Base-by-base conservation (phyloP, 2,797 vertebrate species). In the Sebastes diploproa region DNA sequence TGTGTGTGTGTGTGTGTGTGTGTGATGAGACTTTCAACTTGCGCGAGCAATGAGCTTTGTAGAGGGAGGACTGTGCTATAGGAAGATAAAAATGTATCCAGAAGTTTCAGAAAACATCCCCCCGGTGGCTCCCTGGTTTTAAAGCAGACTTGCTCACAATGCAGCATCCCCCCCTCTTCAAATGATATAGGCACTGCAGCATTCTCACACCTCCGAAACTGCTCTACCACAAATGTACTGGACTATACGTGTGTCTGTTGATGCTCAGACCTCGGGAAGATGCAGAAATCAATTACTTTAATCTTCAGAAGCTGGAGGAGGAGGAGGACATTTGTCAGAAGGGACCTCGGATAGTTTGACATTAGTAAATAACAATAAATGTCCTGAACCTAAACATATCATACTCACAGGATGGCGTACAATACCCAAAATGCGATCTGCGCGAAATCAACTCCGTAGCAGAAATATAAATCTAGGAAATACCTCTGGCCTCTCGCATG, bases 21-120 rank as follows among this genome's bases (percentile, higher is more conserved):
- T 32, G 20, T 9, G 12, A 4, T 2, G 23, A 59, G 66, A 50
- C 46, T 72, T 50, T 38, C 11, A 59, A 60, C 30, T 0, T 23
- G 16, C 63, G 71, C 13, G 55, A 68, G 83, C 27, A 3, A 3
- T 36, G 59, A 55, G 74, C 54, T 60, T 29, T 29, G 18, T 13
- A 20, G 27, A 73, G 68, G 73, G 75, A 67, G 77, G 74, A 61
- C 56, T 66, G 14, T 12, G 72, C 72, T 84, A 62, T 23, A 64
- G 72, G 63, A 16, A 70, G 78, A 85, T 83, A 67, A 83, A 83
- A 85, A 93, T 91, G 83, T 86, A 94, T 93, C 83, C 77, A 73
- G 80, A 84, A 85, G 83, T 89, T 90, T 91, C 58, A 67, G 63
- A 87, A 81, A 83, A 76, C 66, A 70, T 86, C 87, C 89, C 14